These are phyloP conservation scores for Glaucopsyche alexis DNA, from an alignment of 2,888 invertebrate species.

Conservation along the genomic window DNA sequence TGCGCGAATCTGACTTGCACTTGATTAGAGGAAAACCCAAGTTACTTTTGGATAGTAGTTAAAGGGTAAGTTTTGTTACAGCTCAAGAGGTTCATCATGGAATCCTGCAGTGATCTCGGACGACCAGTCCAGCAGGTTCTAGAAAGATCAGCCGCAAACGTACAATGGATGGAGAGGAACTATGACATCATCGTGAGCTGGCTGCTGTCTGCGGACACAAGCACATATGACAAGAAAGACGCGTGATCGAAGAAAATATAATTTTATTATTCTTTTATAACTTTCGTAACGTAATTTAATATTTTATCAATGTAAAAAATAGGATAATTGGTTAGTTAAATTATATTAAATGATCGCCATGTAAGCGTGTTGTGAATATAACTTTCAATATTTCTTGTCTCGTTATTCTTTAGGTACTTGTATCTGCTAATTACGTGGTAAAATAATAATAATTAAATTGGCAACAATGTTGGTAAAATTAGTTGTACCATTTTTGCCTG, in stretches of 20 bases:
- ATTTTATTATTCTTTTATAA: slow-evolving; percentile 9
- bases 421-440: too few species aligned
- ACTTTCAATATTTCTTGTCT: not conserved
- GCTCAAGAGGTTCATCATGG: slow-evolving; percentile 84
- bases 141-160: slow-evolving; percentile 89
- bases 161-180: slow-evolving; percentile 90
- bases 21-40: not conserved
- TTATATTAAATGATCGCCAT: slow-evolving; percentile 10
- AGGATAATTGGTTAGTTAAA: slow-evolving; percentile 18
- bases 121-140: slow-evolving; percentile 89
- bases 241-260: slow-evolving; percentile 33
- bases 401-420: not conserved
- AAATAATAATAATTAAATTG: too few species aligned
- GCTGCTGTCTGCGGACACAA: slow-evolving; percentile 72
- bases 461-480: too few species aligned
- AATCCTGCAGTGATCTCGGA: slow-evolving; percentile 83
- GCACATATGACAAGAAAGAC: slow-evolving; percentile 37
- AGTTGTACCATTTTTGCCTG: too few species aligned
- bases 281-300: slow-evolving; percentile 11
- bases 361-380: not conserved
- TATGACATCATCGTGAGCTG: slow-evolving; percentile 87
- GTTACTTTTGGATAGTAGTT: not conserved
- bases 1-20: too few species aligned
- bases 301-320: slow-evolving; percentile 18
- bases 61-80: slow-evolving; percentile 48